These are phyloP conservation scores for Pycnonotus jocosus DNA, from an alignment of 2,113 vertebrate species.

Conservation along the genomic window DNA sequence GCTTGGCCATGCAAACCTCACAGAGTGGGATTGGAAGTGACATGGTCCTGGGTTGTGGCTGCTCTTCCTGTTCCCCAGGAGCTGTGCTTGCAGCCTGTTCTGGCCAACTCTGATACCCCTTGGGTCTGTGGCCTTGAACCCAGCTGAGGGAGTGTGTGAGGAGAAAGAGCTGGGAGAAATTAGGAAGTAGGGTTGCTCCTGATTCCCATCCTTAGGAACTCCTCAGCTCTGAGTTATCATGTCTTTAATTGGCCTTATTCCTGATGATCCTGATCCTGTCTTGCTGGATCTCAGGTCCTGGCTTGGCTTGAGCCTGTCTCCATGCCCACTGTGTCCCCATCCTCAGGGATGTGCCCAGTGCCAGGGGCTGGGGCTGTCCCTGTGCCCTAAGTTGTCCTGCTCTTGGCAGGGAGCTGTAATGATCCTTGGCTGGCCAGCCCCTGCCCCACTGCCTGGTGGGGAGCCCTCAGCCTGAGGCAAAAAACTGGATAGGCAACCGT, in stretches of 20 bases:
- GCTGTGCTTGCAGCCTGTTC: neutral
- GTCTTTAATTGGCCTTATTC: neutral
- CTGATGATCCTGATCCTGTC: neutral
- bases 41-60: fast-evolving
- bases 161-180: neutral
- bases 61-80: neutral
- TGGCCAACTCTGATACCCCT: neutral
- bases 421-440: neutral
- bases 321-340: too few species aligned
- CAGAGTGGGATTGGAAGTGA: neutral
- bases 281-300: neutral
- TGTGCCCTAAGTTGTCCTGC: neutral
- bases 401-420: neutral
- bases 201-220: neutral
- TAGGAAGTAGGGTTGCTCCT: neutral
- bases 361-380: too few species aligned
- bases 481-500: neutral
- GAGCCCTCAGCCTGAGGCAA: neutral
- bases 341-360: neutral
- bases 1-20: neutral
- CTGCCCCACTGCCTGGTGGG: neutral
- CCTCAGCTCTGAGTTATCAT: too few species aligned
- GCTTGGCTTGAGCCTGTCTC: too few species aligned
- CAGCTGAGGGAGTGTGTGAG: neutral
- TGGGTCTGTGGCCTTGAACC: neutral